Conservation (phyloP, 2,888 invertebrate species). For the Acleris cristana region DNA sequence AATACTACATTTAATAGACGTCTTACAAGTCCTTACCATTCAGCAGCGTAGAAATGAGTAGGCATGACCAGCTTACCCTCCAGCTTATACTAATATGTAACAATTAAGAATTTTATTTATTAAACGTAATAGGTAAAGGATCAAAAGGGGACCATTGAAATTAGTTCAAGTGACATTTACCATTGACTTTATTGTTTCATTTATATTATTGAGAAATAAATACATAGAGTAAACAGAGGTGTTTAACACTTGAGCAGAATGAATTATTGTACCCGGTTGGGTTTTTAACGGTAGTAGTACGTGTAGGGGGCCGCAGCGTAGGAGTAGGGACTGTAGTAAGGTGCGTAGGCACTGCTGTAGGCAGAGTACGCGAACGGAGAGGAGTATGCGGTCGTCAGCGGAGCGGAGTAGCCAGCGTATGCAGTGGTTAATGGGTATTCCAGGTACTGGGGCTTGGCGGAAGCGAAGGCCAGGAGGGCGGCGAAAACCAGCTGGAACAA, state of each 20-base stretch:
- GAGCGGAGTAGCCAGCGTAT: conserved; percentile 60
- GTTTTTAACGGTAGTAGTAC: conserved; percentile 61
- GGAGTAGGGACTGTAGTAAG: conserved; percentile 55
- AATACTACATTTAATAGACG: conserved; percentile 50
- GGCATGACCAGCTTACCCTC: conserved; percentile 39
- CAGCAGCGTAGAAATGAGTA: conserved; percentile 38
- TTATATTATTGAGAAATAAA: conserved; percentile 25
- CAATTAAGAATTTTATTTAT: conserved; percentile 25
- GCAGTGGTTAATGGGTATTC: conserved; percentile 68
- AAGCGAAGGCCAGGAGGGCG: conserved; percentile 80
- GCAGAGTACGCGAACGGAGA: conserved; percentile 67
- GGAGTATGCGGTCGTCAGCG: conserved; percentile 77
- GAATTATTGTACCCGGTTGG: conserved; percentile 17
- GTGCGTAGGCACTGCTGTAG: conserved; percentile 46
- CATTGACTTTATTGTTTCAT: conserved; percentile 32
- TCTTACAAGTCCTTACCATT: conserved; percentile 49
- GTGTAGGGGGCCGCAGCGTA: conserved; percentile 49
- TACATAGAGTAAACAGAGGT: conserved; percentile 19
- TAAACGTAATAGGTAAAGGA: conserved; percentile 16
- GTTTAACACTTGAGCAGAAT: conserved; percentile 9
- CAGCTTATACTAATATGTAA: conserved; percentile 26
- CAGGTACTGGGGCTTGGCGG: conserved; percentile 75
- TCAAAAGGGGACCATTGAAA: conserved; percentile 16
- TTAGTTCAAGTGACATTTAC: conserved; percentile 21
- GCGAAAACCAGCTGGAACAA: conserved; percentile 70